These are phyloP conservation scores for Wiebesia pumilae DNA, from an alignment of 1,140 invertebrate genomes.

Conservation along the genomic window DNA sequence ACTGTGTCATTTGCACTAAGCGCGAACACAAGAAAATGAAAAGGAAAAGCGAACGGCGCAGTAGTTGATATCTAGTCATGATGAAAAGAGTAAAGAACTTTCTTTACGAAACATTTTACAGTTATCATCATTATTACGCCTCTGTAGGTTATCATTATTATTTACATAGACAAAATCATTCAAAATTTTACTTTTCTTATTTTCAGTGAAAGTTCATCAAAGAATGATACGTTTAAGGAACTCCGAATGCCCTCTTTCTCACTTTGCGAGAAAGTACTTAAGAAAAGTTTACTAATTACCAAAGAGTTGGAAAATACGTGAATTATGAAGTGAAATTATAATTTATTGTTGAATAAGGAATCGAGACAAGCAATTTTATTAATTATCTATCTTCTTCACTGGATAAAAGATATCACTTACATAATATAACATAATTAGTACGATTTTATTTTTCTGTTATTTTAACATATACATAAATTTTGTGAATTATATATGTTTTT, in stretches of 20 bases:
- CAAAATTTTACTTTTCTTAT: too few relatives aligned
- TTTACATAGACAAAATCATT: too few relatives aligned
- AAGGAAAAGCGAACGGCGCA: not conserved
- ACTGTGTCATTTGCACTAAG: not conserved
- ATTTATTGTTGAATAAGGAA: conserved; percentile 1
- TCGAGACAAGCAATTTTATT: not conserved
- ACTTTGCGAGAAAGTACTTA: not conserved
- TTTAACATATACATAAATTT: too few relatives aligned
- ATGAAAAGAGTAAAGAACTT: not conserved
- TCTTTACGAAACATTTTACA: too few relatives aligned
- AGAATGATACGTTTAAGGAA: not conserved
- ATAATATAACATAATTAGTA: too few relatives aligned
- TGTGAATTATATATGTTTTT: not conserved
- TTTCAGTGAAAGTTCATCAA: not conserved
- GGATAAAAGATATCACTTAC: too few relatives aligned
- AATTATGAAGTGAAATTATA: not conserved
- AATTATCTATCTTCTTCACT: not conserved
- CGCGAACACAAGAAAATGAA: not conserved
- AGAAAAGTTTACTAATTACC: not conserved
- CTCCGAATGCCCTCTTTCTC: not conserved
- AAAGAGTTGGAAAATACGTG: not conserved
- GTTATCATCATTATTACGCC: too few relatives aligned
- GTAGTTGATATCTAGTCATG: not conserved
- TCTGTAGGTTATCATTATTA: too few relatives aligned
- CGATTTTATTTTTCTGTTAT: too few relatives aligned